Evolutionary conservation across 2,888 invertebrate genomes (phyloP).

Genomic region (Caenorhabditis sp.): DNA sequence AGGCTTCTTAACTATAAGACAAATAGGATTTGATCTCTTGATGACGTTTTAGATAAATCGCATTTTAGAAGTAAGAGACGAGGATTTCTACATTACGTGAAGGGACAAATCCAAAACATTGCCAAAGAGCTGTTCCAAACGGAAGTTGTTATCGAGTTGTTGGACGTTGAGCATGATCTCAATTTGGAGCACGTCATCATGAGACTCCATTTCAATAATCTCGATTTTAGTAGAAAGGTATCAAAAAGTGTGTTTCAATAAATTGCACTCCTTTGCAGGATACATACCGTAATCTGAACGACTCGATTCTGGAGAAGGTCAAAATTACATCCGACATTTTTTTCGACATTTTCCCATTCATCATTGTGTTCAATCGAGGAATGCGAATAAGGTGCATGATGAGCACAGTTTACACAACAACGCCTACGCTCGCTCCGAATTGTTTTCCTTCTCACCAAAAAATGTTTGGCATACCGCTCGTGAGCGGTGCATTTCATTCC

Average conservation of each 20-base stretch:
- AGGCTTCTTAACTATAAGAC: neutral
- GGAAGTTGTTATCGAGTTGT: slow-evolving; percentile 91
- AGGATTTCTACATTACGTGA: slow-evolving; percentile 95
- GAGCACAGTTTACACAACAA: slow-evolving; percentile 17
- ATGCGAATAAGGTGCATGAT: slow-evolving; percentile 66
- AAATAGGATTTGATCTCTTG: neutral
- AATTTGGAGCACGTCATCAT: slow-evolving; percentile 95
- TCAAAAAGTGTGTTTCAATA: too few species aligned
- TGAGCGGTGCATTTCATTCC: slow-evolving; percentile 33
- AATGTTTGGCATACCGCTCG: slow-evolving; percentile 36
- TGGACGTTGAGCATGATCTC: slow-evolving; percentile 89
- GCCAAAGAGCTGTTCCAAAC: slow-evolving; percentile 89
- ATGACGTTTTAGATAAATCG: too few species aligned
- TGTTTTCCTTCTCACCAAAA: slow-evolving; percentile 21
- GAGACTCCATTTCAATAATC: slow-evolving; percentile 93
- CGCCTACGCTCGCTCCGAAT: slow-evolving; percentile 42
- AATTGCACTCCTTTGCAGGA: too few species aligned
- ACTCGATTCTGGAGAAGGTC: slow-evolving; percentile 59
- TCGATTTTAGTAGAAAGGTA: slow-evolving; percentile 80
- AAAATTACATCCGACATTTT: slow-evolving; percentile 84
- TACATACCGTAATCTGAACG: slow-evolving; percentile 50
- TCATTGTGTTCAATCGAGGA: slow-evolving; percentile 91
- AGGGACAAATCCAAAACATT: slow-evolving; percentile 82
- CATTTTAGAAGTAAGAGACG: slow-evolving; percentile 86
- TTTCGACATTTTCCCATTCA: slow-evolving; percentile 97